Conservation (phyloP, 2,888 invertebrate species). For the Glyphotaelius pellucidus region DNA sequence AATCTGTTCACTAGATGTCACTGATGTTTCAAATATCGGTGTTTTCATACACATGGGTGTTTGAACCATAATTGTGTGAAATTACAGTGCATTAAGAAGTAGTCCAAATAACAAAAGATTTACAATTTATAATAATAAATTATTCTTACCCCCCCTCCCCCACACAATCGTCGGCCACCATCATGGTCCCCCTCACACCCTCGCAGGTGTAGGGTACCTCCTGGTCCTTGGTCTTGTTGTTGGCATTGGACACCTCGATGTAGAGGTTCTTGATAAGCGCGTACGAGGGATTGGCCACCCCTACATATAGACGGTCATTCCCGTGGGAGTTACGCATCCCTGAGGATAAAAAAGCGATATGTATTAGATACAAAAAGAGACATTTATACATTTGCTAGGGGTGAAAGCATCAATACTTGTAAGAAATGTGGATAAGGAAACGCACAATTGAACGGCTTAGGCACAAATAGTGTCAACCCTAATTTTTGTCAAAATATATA, state of each 20-base stretch:
- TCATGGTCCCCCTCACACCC: constrained; percentile 90
- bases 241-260: constrained; percentile 69
- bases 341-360: constrained; percentile 69
- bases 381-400: background rate
- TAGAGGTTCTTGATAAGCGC: constrained; percentile 85
- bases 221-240: constrained; percentile 75
- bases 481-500: too few species aligned
- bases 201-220: constrained; percentile 82
- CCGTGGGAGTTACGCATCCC: constrained; percentile 90
- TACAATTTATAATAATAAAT: background rate
- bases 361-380: background rate
- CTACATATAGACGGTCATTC: constrained; percentile 93
- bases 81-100: too few species aligned
- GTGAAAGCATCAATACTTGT: too few species aligned
- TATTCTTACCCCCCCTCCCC: constrained; percentile 80
- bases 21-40: too few species aligned
- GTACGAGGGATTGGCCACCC: constrained; percentile 83
- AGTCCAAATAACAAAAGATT: too few species aligned
- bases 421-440: too few species aligned
- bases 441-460: too few species aligned
- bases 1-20: too few species aligned
- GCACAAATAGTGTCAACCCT: too few species aligned
- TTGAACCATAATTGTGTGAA: too few species aligned
- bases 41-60: too few species aligned
- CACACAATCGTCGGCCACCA: constrained; percentile 85